A percentile compares a stretch with the other conserved stretches of the same genome.
These are phyloP conservation scores for Artibeus lituratus DNA, from an alignment of 2,797 vertebrate species.

Conservation along the genomic window DNA sequence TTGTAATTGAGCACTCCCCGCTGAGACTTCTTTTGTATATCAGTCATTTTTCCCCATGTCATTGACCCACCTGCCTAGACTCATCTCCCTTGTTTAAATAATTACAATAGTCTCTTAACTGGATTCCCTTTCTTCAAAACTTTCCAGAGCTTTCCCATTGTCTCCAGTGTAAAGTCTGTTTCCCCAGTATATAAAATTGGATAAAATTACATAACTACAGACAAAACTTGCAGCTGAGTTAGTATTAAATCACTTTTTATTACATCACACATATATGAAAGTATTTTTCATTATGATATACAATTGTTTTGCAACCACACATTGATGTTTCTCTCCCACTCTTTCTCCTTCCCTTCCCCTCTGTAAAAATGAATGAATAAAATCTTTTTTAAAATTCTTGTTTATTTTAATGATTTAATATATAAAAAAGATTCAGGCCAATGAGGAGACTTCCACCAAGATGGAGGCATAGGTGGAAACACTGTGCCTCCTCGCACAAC, in stretches of 20 bases:
- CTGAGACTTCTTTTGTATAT: neutral
- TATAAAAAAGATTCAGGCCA: neutral
- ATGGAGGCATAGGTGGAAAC: too few species aligned
- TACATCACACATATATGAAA: neutral
- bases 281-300: neutral
- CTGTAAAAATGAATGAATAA: too few species aligned
- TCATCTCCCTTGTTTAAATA: neutral
- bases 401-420: neutral
- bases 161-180: neutral
- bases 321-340: too few species aligned
- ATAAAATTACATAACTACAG: neutral
- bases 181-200: neutral
- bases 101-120: neutral
- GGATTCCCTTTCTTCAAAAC: neutral
- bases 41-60: neutral
- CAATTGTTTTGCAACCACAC: neutral
- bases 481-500: too few species aligned
- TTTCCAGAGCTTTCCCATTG: neutral
- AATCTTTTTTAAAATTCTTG: neutral
- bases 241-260: neutral
- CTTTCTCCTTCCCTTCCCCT: too few species aligned
- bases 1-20: neutral
- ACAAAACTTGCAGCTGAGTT: neutral
- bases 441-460: too few species aligned
- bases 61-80: neutral